These are phyloP conservation scores for Panopea generosa DNA, from an alignment of 2,888 invertebrate genomes.

Conservation along the genomic window DNA sequence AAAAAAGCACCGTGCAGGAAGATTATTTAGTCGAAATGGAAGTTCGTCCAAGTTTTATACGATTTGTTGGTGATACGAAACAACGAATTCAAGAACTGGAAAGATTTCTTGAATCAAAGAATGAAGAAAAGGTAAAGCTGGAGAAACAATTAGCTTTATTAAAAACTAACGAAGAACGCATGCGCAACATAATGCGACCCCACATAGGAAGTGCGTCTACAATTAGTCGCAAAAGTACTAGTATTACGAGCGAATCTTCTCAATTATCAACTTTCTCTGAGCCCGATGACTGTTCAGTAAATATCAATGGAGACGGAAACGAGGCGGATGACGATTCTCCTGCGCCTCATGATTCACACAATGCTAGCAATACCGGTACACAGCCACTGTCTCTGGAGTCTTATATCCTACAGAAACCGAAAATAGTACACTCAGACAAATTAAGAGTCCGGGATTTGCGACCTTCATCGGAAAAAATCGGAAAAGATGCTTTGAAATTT, in stretches of 20 bases:
- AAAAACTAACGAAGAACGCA: slow-evolving; percentile 72
- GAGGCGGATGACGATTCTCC: slow-evolving; percentile 54
- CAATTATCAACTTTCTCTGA: slow-evolving; percentile 19
- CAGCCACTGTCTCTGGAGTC: no score
- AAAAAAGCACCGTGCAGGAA: slow-evolving; percentile 72
- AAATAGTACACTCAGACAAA: slow-evolving; percentile 24
- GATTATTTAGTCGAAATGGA: slow-evolving; percentile 78
- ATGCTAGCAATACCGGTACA: no score
- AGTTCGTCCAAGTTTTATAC: slow-evolving; percentile 77
- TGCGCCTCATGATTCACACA: neutral
- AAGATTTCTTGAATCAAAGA: slow-evolving; percentile 55
- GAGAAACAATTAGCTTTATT: slow-evolving; percentile 70
- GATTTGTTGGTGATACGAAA: slow-evolving; percentile 73
- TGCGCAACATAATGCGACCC: slow-evolving; percentile 67
- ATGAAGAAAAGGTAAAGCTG: slow-evolving; percentile 65
- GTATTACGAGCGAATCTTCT: slow-evolving; percentile 22
- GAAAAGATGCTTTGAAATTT: no score
- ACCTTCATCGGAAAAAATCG: no score
- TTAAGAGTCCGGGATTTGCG: neutral
- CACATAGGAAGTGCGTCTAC: slow-evolving; percentile 57
- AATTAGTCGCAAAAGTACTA: no score
- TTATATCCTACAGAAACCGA: slow-evolving; percentile 18
- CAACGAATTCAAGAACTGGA: slow-evolving; percentile 67
- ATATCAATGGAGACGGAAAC: slow-evolving; percentile 34
- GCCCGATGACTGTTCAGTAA: slow-evolving; percentile 12